Conservation (phyloP, 2,888 invertebrate genomes). For the Monoplex corrugatus region DNA sequence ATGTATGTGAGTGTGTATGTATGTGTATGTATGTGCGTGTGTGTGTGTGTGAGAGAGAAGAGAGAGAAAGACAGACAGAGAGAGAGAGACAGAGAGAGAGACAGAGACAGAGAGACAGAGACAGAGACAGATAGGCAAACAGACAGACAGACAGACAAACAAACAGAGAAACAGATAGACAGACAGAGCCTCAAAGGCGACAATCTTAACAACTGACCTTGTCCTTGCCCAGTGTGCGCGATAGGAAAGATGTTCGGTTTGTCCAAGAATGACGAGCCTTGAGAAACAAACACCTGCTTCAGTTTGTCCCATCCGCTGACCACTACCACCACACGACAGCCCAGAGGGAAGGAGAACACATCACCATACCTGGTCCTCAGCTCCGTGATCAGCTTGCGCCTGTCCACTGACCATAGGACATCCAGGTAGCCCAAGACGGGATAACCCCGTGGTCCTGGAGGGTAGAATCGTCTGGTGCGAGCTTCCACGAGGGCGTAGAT, state of each 20-base stretch:
- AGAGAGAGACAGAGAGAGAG: background rate
- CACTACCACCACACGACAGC: conserved; percentile 53
- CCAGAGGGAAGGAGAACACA: conserved; percentile 51
- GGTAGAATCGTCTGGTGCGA: background rate
- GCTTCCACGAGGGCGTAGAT: background rate
- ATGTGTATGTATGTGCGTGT: too few species aligned
- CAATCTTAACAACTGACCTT: conserved; percentile 50
- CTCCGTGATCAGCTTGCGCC: conserved; percentile 35
- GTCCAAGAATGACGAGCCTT: conserved; percentile 46
- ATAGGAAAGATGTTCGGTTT: conserved; percentile 51
- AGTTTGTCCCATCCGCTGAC: conserved; percentile 51
- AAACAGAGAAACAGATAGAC: background rate
- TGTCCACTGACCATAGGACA: conserved; percentile 2
- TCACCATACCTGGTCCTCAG: conserved; percentile 52
- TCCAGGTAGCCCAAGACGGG: conserved; percentile 21
- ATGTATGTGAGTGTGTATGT: too few species aligned
- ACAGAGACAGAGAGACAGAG: background rate
- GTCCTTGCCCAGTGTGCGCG: conserved; percentile 49
- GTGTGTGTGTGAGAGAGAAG: too few species aligned
- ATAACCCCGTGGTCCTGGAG: conserved; percentile 14
- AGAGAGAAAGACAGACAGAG: too few species aligned
- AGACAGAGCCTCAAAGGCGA: background rate
- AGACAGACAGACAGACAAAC: background rate
- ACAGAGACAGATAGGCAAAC: background rate
- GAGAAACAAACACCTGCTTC: conserved; percentile 53